Conservation (phyloP, 2,888 invertebrate species). For the Oscheius sp. region DNA sequence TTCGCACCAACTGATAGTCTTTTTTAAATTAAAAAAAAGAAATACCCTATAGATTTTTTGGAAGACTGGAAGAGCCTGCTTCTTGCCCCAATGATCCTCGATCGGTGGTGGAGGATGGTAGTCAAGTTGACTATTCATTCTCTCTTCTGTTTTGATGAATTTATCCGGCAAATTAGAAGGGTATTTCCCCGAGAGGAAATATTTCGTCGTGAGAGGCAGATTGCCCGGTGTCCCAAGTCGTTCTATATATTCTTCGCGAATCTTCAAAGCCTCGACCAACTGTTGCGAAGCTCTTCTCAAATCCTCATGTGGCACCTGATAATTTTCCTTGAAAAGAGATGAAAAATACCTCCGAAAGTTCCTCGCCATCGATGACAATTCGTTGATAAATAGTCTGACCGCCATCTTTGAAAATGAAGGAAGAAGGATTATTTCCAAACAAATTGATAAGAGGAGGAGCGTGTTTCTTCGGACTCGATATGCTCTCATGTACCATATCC, state of each 20-base stretch:
- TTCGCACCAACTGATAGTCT: constrained; percentile 42
- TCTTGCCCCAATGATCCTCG: constrained; percentile 66
- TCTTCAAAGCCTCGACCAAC: constrained; percentile 85
- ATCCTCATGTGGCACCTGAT: constrained; percentile 87
- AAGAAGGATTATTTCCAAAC: neutral
- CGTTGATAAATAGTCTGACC: constrained; percentile 77
- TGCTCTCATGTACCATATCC: too few relatives aligned
- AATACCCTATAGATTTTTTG: constrained; percentile 46
- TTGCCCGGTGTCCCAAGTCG: constrained; percentile 52
- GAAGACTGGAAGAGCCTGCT: constrained; percentile 60
- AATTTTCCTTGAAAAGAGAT: too few relatives aligned
- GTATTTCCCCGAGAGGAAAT: constrained; percentile 65
- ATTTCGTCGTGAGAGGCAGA: constrained; percentile 65
- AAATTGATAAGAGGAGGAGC: neutral
- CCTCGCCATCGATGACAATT: constrained; percentile 93
- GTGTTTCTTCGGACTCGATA: neutral
- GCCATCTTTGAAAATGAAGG: constrained; percentile 58
- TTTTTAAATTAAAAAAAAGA: neutral
- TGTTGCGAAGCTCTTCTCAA: constrained; percentile 87
- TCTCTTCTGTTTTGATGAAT: constrained; percentile 65
- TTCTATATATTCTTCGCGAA: constrained; percentile 90
- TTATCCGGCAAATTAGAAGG: constrained; percentile 66
- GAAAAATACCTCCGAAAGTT: constrained; percentile 83
- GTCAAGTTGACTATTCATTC: constrained; percentile 48
- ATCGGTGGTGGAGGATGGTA: constrained; percentile 69